Conservation (phyloP, 2,888 invertebrate species). For the Exocentrus adspersus region DNA sequence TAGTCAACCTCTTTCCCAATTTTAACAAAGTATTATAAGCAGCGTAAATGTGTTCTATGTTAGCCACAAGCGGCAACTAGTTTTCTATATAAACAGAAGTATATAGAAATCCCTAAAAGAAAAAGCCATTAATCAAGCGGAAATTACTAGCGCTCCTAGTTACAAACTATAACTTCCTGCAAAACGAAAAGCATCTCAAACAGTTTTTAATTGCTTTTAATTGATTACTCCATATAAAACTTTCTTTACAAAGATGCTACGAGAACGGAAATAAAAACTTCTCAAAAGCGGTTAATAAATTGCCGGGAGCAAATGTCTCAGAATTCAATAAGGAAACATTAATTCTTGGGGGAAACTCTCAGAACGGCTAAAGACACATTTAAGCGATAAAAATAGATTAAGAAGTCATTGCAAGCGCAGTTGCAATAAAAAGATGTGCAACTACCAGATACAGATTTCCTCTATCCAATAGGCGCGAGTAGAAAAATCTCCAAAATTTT, state of each 20-base stretch:
- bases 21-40: too few species aligned
- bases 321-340: conserved; percentile 16
- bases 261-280: conserved; percentile 4
- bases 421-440: neutral
- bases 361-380: neutral
- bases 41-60: too few species aligned
- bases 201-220: neutral
- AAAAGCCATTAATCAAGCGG: too few species aligned
- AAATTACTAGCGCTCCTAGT: too few species aligned
- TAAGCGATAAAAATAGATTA: neutral
- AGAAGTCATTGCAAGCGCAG: neutral
- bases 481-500: neutral
- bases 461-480: neutral
- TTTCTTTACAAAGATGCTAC: neutral
- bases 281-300: conserved; percentile 9
- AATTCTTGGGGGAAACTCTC: conserved; percentile 7
- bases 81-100: too few species aligned
- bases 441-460: neutral
- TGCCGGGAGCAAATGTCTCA: conserved; percentile 12
- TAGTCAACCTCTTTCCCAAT: too few species aligned
- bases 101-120: too few species aligned
- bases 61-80: too few species aligned
- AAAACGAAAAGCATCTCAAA: too few species aligned
- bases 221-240: neutral
- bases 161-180: too few species aligned